phyloP scores from a whole-genome alignment of 2,797 vertebrate species.

The Pterois miles region DNA sequence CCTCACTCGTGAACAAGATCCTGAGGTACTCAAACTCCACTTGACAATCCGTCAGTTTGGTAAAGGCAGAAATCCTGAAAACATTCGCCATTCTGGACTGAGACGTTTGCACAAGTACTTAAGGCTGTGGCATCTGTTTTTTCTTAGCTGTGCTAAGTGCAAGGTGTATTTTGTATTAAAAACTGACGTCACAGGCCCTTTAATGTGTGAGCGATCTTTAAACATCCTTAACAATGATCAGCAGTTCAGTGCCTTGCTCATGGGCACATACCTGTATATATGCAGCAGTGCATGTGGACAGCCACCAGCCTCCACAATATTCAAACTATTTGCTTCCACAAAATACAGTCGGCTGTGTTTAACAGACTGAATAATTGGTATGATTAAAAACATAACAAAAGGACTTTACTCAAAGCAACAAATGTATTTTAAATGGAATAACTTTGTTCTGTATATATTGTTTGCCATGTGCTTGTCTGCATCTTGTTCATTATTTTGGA shows the following conservation, averaged over 20 bases:
- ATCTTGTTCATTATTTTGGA: constrained; percentile 36
- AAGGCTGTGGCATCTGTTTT: not conserved
- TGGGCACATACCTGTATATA: not conserved
- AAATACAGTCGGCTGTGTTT: not conserved
- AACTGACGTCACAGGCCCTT: not conserved
- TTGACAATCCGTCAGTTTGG: too few relatives aligned
- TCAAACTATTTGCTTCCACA: not conserved
- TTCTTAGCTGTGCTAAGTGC: not conserved
- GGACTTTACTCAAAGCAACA: not conserved
- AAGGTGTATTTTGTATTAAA: not conserved
- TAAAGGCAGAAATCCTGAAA: not conserved
- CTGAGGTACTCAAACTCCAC: too few relatives aligned
- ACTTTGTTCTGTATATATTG: constrained; percentile 37
- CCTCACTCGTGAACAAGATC: too few relatives aligned
- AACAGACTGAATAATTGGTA: not conserved
- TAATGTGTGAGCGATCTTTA: not conserved
- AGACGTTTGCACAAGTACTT: not conserved
- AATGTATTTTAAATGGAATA: not conserved
- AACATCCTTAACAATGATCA: not conserved
- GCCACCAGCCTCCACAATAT: not conserved
- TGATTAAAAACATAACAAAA: not conserved
- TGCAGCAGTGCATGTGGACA: not conserved
- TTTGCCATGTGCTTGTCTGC: constrained; percentile 48
- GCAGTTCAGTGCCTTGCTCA: constrained; percentile 34
- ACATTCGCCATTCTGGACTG: not conserved